Conservation (phyloP, 2,888 invertebrate genomes). For the Drosophila macrothrix region DNA sequence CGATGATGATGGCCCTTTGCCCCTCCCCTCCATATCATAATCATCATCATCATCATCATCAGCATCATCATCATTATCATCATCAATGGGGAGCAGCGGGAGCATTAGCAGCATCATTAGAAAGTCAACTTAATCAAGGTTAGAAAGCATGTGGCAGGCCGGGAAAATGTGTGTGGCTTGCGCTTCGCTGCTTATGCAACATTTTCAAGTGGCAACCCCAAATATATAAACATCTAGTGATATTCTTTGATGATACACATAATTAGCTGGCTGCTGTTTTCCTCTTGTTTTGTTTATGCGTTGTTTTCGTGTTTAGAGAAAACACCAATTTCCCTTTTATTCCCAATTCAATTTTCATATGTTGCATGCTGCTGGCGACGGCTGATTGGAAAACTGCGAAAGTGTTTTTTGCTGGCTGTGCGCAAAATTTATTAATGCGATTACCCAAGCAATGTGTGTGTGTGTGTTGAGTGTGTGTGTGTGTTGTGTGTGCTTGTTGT, state of each 20-base stretch:
- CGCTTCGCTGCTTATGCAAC: conserved; percentile 42
- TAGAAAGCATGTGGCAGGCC: conserved; percentile 63
- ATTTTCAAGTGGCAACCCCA: conserved; percentile 39
- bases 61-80: conserved; percentile 38
- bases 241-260: conserved; percentile 42
- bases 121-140: conserved; percentile 78
- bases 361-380: conserved; percentile 3
- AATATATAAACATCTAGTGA: conserved; percentile 10
- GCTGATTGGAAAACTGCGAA: conserved; percentile 36
- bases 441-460: conserved; percentile 29
- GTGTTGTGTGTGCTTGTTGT: conserved; percentile 24
- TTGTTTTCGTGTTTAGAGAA: conserved; percentile 17
- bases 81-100: conserved; percentile 18
- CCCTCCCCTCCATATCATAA: conserved; percentile 4
- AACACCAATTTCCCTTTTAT: conserved; percentile 38
- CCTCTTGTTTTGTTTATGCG: conserved; percentile 39
- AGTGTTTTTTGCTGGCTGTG: conserved; percentile 16
- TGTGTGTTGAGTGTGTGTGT: conserved; percentile 15
- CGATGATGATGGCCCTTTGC: conserved; percentile 41
- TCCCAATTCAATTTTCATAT: conserved; percentile 26
- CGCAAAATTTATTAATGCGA: conserved; percentile 50
- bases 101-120: conserved; percentile 75
- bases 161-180: conserved; percentile 15
- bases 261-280: conserved; percentile 28
- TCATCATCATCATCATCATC: conserved; percentile 39